Evolutionary conservation across 2,113 vertebrate species (phyloP), one percentile per base, ranked within the genome.

Genomic region (Tachysurus vachellii): DNA sequence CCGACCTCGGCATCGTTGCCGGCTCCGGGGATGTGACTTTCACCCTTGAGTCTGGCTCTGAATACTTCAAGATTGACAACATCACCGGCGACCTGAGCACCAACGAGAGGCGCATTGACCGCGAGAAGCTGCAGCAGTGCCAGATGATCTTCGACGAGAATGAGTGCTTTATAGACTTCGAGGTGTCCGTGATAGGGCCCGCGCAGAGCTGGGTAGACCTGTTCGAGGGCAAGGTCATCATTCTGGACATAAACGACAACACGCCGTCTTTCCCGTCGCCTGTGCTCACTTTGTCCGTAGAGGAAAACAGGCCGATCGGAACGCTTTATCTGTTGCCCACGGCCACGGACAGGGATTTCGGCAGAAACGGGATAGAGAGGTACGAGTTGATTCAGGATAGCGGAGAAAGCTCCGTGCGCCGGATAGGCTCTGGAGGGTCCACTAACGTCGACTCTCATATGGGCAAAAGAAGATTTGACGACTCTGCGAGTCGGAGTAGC

Each of bases 71-170:
- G 93, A 99, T 99, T 93, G 98, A 99, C 95, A 99, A 99, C 95
- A 97, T 99, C 73, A 99, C 98, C 73, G 98, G 98, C 84, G 98
- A 99, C 93, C 95, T 99, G 92, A 97, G 96, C 94, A 99, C 98
- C 80, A 98, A 97, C 59, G 97, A 98, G 94, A 94, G 97, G 91
- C 96, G 98, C 92, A 97, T 99, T 91, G 98, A 99, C 97, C 97
- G 98, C 16, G 98, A 99, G 89, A 99, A 99, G 95, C 93, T 99
- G 90, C 97, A 97, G 93, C 98, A 99, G 96, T 99, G 98, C 95
- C 98, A 99, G 93, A 99, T 99, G 98, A 99, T 99, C 90, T 99
- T 99, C 94, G 98, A 99, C 91, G 98, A 99, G 92, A 99, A 99
- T 62, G 98, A 99, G 93, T 99, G 98, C 82, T 99, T 99, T 92